Percentiles rank a stretch among this genome's conserved stretches.
Conservation (phyloP, 2,888 invertebrate species). For the Leucozona laternaria region DNA sequence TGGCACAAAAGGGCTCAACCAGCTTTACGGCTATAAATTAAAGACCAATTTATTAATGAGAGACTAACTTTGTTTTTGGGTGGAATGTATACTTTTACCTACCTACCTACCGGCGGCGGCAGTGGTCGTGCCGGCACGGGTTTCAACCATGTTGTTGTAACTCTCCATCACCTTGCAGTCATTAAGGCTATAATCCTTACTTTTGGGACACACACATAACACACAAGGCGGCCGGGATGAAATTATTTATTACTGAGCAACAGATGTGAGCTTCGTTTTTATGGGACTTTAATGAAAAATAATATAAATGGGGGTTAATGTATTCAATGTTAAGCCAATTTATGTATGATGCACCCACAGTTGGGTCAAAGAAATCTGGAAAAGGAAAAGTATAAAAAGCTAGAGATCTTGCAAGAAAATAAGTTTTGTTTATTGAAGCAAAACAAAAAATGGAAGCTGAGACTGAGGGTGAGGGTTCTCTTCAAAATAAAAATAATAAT, state of each 20-base stretch:
- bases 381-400: background rate
- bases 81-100: background rate
- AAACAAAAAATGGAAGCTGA: background rate
- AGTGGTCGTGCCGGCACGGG: background rate
- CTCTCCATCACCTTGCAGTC: constrained; percentile 31
- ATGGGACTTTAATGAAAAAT: constrained; percentile 67
- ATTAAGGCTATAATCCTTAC: constrained; percentile 60
- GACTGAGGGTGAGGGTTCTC: background rate
- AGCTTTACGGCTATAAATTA: constrained; percentile 67
- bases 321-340: constrained; percentile 62
- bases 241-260: constrained; percentile 69
- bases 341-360: constrained; percentile 11
- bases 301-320: constrained; percentile 66
- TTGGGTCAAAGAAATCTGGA: background rate
- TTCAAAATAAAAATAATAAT: background rate
- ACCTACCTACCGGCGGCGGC: no score
- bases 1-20: constrained; percentile 36
- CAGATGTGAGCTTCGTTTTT: constrained; percentile 62
- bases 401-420: background rate
- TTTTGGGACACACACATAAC: constrained; percentile 34
- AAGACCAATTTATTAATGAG: constrained; percentile 69
- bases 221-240: constrained; percentile 4
- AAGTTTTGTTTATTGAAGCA: background rate
- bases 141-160: constrained; percentile 2
- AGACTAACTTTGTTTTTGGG: constrained; percentile 41